Base-by-base conservation (phyloP, 2,113 vertebrate genomes). In the Tautogolabrus adspersus region DNA sequence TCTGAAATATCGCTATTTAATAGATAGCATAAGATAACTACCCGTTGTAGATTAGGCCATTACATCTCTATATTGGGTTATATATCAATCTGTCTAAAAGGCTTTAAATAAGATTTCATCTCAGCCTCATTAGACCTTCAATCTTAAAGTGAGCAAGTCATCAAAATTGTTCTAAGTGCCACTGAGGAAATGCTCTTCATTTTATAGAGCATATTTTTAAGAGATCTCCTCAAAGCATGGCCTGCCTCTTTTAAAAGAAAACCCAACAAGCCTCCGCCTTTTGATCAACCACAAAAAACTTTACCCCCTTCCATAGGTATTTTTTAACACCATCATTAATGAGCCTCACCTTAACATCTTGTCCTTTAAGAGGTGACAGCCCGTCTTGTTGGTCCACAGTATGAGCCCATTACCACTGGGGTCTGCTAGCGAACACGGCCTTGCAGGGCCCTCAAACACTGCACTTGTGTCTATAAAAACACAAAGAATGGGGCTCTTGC, bases 291-390 rank as follows among this genome's bases (percentile, higher is more conserved):
- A 70, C 88, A 65, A 84, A 92, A 87, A 70, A 75, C 77, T 55
- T 23, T 52, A 64, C 67, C 66, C 81, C 60, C 85, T 86, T 80
- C 79, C 87, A 82, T 76, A 76, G 83, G 84, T 70, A 55, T 65
- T 82, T 80, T 85, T 91, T 88, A 90, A 87, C 82, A 85, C 84
- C 74, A 52, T 87, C 85, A 82, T 93, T 93, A 94, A 87, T 88
- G 82, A 85, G 81, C 76, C 68, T 87, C 66, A 81, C 79, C 86
- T 80, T 86, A 87, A 83, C 82, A 84, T 84, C 82, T 81, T 70
- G 82, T 87, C 88, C 70, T 88, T 56, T 79, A 59, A 61, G 42
- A 60, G 78, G 85, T 84, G 88, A 90, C 72, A 79, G 83, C 85
- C 77, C 71, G 46, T 85, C 87, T 84, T 82, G 81, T 89, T 66